Percentiles rank a stretch among this genome's conserved stretches.
phyloP scores from a whole-genome alignment of 2,888 invertebrate genomes.

The Drosophila eohydei region DNA sequence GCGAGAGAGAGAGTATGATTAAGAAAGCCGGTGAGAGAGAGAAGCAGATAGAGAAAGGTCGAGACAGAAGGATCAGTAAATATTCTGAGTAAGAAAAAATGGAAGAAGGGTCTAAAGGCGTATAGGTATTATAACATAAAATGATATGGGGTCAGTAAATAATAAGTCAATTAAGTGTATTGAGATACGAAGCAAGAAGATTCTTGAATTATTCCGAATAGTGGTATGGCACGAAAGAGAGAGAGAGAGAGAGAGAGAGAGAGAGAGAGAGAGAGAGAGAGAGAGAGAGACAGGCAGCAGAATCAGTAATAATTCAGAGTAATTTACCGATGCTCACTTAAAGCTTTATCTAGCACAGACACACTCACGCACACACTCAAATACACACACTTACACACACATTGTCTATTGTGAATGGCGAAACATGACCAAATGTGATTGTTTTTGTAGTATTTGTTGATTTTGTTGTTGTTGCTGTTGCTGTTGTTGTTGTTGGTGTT shows the following conservation, averaged over 20 bases:
- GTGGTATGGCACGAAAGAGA: background rate
- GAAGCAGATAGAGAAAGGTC: background rate
- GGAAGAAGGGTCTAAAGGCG: background rate
- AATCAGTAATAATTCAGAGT: background rate
- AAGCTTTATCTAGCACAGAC: background rate
- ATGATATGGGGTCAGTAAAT: background rate
- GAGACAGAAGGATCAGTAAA: background rate
- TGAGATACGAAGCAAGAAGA: too few relatives aligned
- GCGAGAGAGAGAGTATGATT: background rate
- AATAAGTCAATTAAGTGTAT: background rate
- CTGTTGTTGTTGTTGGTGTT: slow-evolving; percentile 28
- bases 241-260: background rate
- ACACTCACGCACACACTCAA: background rate
- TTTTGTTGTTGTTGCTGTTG: slow-evolving; percentile 6
- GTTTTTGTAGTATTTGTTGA: slow-evolving; percentile 23
- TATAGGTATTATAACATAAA: background rate
- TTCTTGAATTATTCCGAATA: too few relatives aligned
- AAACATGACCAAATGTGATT: slow-evolving; percentile 49
- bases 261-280: background rate
- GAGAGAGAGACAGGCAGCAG: background rate
- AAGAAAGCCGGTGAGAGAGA: background rate
- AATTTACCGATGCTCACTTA: background rate
- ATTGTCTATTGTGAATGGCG: slow-evolving; percentile 47
- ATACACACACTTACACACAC: slow-evolving; percentile 2
- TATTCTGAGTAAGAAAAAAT: too few relatives aligned